Base-by-base conservation (phyloP, 2,113 vertebrate species). In the Archilochus colubris region DNA sequence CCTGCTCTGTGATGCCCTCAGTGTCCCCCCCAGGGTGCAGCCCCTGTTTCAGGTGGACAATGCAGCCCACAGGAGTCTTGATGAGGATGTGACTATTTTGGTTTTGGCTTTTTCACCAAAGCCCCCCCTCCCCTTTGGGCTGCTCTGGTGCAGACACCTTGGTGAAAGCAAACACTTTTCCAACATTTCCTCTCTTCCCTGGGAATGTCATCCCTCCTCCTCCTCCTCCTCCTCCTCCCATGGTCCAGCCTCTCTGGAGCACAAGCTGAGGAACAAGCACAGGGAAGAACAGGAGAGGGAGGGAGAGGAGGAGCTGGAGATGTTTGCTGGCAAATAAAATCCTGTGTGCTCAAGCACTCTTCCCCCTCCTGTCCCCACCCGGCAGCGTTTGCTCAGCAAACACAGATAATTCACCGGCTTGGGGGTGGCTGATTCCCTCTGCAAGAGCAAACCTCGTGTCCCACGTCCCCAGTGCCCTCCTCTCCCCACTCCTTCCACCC, bases 331-430 rank as follows among this genome's bases (percentile, higher is more conserved):
- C 92, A 97, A 97, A 97, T 84, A 97, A 25, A 75, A 63, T 61
- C 23, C 81, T 93, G 93, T 96, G 97, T 96, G 93, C 93, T 96
- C 80, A 91, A 96, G 86, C 95, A 82, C 94, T 94, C 82, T 5
- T 64, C 76, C 46, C n/a, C 66, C 75, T 76, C 94, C 94, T 95
- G 44, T 91, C 94, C 91, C 94, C 93, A 90, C 96, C 93, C 27
- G 18, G 86, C 91, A 21, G 43, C 88, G 64, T 98, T 98, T 98
- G 97, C 97, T 98, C 86, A 95, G 97, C 97, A 98, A 98, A 98
- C 97, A 98, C 19, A 9, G 25, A 94, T 97, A 97, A 98, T 97
- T 96, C 97, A 91, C 89, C 67, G 25, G 72, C 86, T 94, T 94
- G 59, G 85, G 76, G 17, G 9, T 77, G 2, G 61, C 82, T 93